These are phyloP conservation scores for Reticulitermes lucifugus DNA, from an alignment of 2,888 invertebrate genomes.

Conservation along the genomic window DNA sequence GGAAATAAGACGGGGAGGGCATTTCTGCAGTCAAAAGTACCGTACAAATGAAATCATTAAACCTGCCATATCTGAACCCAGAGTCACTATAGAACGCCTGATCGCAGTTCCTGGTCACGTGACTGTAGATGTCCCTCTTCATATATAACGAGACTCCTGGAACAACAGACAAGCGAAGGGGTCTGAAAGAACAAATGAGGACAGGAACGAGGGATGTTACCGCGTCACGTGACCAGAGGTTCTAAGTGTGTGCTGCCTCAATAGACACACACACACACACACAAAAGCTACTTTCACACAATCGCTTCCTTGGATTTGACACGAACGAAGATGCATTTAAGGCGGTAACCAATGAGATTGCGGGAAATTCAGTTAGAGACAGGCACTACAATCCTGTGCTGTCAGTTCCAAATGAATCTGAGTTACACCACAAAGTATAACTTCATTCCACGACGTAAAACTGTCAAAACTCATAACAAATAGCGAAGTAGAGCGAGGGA, in stretches of 20 bases:
- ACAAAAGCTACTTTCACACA: too few relatives aligned
- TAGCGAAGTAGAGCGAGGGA: too few relatives aligned
- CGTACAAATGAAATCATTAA: background rate
- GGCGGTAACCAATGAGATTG: too few relatives aligned
- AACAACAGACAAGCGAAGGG: background rate
- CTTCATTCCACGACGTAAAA: too few relatives aligned
- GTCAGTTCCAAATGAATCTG: too few relatives aligned
- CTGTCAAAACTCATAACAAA: too few relatives aligned
- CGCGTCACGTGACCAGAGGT: background rate
- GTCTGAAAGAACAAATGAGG: background rate
- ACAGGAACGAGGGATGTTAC: background rate
- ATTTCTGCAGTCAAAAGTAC: background rate
- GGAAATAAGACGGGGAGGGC: background rate
- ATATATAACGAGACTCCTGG: background rate
- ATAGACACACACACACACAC: too few relatives aligned
- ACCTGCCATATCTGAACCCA: background rate
- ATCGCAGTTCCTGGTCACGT: background rate
- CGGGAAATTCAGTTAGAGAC: too few relatives aligned
- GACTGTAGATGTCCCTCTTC: background rate
- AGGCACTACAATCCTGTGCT: too few relatives aligned
- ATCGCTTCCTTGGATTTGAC: too few relatives aligned
- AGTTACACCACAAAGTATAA: too few relatives aligned
- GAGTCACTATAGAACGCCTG: background rate
- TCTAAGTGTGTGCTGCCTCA: background rate
- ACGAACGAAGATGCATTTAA: too few relatives aligned